Percentiles rank a stretch among this genome's conserved stretches.
Conservation (phyloP, 2,888 invertebrate genomes). For the Corbicula japonica region DNA sequence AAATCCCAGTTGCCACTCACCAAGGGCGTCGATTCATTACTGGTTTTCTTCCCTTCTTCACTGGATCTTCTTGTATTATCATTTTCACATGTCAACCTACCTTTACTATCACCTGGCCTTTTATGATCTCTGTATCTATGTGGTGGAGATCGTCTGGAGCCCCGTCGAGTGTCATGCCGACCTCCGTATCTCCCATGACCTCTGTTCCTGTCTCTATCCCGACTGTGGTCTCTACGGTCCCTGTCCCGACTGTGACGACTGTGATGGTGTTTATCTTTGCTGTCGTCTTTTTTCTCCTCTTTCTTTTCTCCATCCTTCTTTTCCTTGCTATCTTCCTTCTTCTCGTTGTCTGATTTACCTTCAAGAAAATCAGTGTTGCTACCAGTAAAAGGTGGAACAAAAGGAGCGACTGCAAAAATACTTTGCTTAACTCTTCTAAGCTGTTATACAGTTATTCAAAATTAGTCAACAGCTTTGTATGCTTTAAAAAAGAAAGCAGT, state of each 20-base stretch:
- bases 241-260: conserved; percentile 24
- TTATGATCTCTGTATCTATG: conserved; percentile 40
- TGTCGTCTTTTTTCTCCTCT: conserved; percentile 72
- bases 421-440: conserved; percentile 11
- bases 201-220: conserved; percentile 31
- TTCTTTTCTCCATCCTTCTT: conserved; percentile 75
- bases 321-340: conserved; percentile 57
- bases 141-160: conserved; percentile 38
- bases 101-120: conserved; percentile 28
- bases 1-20: not conserved
- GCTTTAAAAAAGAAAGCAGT: too few species aligned
- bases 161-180: conserved; percentile 38
- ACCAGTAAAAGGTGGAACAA: too few species aligned
- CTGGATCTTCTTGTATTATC: not conserved
- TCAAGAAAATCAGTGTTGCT: not conserved
- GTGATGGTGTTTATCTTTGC: conserved; percentile 60
- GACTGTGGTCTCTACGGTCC: conserved; percentile 38
- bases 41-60: not conserved
- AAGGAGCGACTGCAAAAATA: too few species aligned
- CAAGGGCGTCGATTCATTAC: not conserved
- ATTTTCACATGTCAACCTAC: conserved; percentile 10
- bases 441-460: not conserved
- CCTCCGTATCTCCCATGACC: conserved; percentile 42
- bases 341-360: conserved; percentile 49
- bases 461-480: not conserved